phyloP scores from a whole-genome alignment of 1,140 invertebrate species.

The Telenomus remus region DNA sequence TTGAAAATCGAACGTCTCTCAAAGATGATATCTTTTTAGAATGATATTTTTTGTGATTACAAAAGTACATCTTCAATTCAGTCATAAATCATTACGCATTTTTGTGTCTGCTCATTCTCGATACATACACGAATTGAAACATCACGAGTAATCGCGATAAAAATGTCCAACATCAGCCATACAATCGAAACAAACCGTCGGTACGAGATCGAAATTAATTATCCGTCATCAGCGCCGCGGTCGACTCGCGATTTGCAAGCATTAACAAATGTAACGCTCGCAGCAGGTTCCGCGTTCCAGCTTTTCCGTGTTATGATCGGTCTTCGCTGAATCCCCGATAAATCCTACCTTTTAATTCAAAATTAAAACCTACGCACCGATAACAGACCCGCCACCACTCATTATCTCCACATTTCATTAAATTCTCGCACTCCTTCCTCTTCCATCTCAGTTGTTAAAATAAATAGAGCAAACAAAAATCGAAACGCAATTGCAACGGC shows the following conservation, averaged over 20 bases:
- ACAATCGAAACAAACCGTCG: slow-evolving; percentile 42
- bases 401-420: no score
- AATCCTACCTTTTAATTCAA: slow-evolving; percentile 64
- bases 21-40: no score
- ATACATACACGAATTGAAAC: no score
- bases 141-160: slow-evolving; percentile 3
- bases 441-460: slow-evolving; percentile 38
- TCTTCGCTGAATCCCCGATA: slow-evolving; percentile 60
- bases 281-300: slow-evolving; percentile 65
- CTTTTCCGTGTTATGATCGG: slow-evolving; percentile 61
- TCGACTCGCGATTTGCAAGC: slow-evolving; percentile 37
- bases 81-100: background rate
- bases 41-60: no score
- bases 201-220: slow-evolving; percentile 47
- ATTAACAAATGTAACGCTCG: slow-evolving; percentile 50
- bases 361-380: slow-evolving; percentile 48
- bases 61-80: no score
- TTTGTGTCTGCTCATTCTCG: background rate
- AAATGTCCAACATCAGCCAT: slow-evolving; percentile 9
- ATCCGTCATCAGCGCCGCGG: slow-evolving; percentile 35
- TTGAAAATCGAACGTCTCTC: no score
- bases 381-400: background rate
- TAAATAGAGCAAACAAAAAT: slow-evolving; percentile 54
- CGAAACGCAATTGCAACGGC: slow-evolving; percentile 14
- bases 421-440: no score